Conservation (phyloP, 2,888 invertebrate species). For the Troides oblongomaculatus region DNA sequence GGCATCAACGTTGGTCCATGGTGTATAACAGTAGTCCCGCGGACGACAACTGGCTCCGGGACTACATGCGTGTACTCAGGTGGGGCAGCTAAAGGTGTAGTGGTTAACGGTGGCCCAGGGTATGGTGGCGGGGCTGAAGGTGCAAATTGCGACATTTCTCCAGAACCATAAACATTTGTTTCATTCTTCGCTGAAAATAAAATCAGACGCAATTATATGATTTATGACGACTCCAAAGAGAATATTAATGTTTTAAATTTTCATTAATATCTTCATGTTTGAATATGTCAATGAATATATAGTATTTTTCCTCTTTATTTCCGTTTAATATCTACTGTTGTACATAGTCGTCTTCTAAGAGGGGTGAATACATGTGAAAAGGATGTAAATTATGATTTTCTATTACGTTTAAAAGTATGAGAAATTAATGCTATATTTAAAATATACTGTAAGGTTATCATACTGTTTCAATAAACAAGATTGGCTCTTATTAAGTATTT, state of each 20-base stretch:
- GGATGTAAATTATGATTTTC: too few species aligned
- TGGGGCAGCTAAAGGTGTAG: neutral
- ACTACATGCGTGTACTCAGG: constrained; percentile 4
- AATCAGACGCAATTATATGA: neutral
- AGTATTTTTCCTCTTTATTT: too few species aligned
- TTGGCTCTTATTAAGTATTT: neutral
- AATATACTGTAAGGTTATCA: neutral
- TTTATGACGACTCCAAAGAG: too few species aligned
- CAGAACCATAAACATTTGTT: constrained; percentile 5
- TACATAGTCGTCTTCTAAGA: too few species aligned
- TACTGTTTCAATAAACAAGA: neutral
- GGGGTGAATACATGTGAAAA: too few species aligned
- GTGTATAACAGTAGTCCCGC: constrained; percentile 31
- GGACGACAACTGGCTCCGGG: constrained; percentile 31
- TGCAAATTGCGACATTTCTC: constrained; percentile 3
- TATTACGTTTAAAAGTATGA: too few species aligned
- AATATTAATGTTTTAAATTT: too few species aligned
- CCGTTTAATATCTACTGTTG: too few species aligned
- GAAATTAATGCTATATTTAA: too few species aligned
- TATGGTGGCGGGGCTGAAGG: constrained; percentile 19
- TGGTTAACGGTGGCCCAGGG: constrained; percentile 9
- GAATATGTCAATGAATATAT: too few species aligned
- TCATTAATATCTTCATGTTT: too few species aligned
- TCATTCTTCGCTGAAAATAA: constrained; percentile 19
- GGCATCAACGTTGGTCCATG: constrained; percentile 16